Base-by-base conservation (phyloP, 1,140 invertebrate species). In the Scaptodrosophila lebanonensis region DNA sequence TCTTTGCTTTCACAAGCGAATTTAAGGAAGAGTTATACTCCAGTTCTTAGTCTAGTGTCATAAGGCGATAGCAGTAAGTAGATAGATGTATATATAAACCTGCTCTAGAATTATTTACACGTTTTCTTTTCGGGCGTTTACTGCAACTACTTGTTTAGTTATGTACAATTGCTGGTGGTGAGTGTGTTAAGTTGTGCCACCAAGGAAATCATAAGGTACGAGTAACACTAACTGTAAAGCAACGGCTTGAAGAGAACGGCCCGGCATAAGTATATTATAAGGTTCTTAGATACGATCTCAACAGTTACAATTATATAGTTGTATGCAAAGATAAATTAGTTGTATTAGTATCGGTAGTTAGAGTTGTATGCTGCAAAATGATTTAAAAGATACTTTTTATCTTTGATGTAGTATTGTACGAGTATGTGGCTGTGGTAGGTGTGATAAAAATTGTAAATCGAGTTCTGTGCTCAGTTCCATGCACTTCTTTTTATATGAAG, bases 381-480 rank as follows among this genome's bases (percentile, higher is more conserved):
- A 79, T 45, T 67, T 35, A 51, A 72, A 73, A 54, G 40, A n/a
- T n/a, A n/a, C n/a, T 38, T 22, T 45, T 59, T 53, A 70, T 68
- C 35, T 45, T 54, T 77, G 67, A 52, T 47, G 50, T 38, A 72
- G 57, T 40, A 59, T 43, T 36, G 22, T 57, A 53, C 11, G 36
- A 44, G 27, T 57, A 48, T 33, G 42, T 36, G 42, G 15, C 51
- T 57, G 62, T 51, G 44, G 57, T 48, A n/a, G 56, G 66, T 67
- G 64, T 61, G 44, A 51, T 64, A 59, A 45, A 53, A 38, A 22
- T 57, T 62, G 50, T 58, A 54, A 61, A 45, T 72, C 30, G 67
- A 60, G 32, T 72, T 42, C 48, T 79, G 73, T 77, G 75, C 73
- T 73, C 50, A 44, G 48, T 75, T 82, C 36, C 75, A 79, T 79